phyloP scores from a whole-genome alignment of 2,113 vertebrate genomes.

The Dromaius novaehollandiae region DNA sequence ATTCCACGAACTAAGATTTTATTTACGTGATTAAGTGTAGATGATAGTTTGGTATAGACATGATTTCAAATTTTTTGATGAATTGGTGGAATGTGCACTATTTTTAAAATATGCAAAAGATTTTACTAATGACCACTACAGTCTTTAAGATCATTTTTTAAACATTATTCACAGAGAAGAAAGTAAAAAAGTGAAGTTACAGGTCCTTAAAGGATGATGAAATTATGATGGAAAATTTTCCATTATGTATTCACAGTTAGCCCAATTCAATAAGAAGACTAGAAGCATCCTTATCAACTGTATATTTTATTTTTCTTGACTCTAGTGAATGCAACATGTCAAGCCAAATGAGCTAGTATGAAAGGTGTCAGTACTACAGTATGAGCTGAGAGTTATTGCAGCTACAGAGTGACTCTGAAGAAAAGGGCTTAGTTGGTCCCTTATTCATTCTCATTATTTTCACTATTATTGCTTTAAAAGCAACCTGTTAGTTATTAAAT shows the following conservation, averaged over 20 bases:
- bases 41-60: background rate
- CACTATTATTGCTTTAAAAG: background rate
- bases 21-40: background rate
- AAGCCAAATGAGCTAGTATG: background rate
- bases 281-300: background rate
- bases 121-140: background rate
- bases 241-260: background rate
- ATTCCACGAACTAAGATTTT: background rate
- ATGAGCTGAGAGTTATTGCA: background rate
- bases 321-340: background rate
- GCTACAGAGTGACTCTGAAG: background rate
- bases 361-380: background rate
- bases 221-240: background rate
- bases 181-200: background rate
- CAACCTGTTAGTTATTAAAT: background rate
- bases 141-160: background rate
- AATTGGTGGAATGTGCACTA: background rate
- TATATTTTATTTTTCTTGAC: background rate
- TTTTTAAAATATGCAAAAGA: background rate
- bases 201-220: background rate
- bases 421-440: background rate
- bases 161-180: background rate
- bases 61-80: background rate
- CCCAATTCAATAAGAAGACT: background rate
- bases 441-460: background rate